phyloP scores from a whole-genome alignment of 1,140 invertebrate genomes.

The Samia ricini region DNA sequence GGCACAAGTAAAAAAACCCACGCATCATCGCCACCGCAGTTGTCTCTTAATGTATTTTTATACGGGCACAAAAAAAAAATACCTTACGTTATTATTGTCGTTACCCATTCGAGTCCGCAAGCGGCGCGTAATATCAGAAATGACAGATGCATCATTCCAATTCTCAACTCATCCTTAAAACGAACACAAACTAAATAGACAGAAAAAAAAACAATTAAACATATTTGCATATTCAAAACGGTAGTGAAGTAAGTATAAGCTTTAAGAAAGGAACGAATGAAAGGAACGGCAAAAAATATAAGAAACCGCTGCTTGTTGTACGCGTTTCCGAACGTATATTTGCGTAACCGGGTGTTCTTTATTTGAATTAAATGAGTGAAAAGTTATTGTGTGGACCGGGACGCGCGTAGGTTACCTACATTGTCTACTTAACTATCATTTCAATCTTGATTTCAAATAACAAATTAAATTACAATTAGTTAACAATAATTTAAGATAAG shows the following conservation, averaged over 20 bases:
- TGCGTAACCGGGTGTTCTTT: conserved; percentile 47
- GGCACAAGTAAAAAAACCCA: conserved; percentile 30
- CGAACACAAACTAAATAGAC: conserved; percentile 30
- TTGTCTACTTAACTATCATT: not conserved
- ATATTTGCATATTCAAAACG: conserved; percentile 65
- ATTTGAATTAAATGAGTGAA: conserved; percentile 45
- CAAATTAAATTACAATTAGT: not conserved
- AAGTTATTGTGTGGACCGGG: conserved; percentile 18
- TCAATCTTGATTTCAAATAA: not conserved
- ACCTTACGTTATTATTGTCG: conserved; percentile 33
- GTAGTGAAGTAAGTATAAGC: conserved; percentile 44
- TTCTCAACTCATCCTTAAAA: conserved; percentile 27
- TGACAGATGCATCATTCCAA: conserved; percentile 65
- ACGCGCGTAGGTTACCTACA: conserved; percentile 2
- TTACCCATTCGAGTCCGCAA: conserved; percentile 18
- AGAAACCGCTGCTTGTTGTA: conserved; percentile 21
- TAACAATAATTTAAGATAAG: too few species aligned
- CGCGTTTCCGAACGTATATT: conserved; percentile 55
- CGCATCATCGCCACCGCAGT: conserved; percentile 23
- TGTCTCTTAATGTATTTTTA: conserved; percentile 25
- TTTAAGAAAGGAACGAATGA: conserved; percentile 44
- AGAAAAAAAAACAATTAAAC: conserved; percentile 51
- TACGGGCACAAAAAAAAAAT: conserved; percentile 24
- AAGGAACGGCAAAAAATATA: conserved; percentile 36
- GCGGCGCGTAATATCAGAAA: conserved; percentile 58